These are phyloP conservation scores for Dinothrombium tinctorium DNA, from an alignment of 1,140 invertebrate genomes.

Conservation along the genomic window DNA sequence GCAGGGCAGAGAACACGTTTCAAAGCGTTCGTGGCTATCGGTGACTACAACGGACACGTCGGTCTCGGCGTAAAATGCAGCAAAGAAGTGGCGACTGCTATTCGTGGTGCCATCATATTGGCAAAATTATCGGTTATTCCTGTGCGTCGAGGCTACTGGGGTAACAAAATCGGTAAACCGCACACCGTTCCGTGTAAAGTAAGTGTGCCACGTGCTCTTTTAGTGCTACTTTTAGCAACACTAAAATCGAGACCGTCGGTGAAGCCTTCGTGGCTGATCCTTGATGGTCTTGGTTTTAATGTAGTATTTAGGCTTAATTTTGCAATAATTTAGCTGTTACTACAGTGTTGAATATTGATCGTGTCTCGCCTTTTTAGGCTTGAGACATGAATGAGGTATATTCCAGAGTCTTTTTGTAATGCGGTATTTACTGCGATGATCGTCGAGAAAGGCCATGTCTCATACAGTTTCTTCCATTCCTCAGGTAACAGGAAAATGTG, in stretches of 20 bases:
- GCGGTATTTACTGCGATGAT: constrained; percentile 10
- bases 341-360: constrained; percentile 7
- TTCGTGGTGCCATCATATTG: constrained; percentile 92
- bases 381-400: constrained; percentile 6
- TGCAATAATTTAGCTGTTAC: neutral
- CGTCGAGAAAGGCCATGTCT: constrained; percentile 12
- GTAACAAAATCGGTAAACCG: constrained; percentile 98
- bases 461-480: constrained; percentile 16
- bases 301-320: neutral
- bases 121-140: constrained; percentile 97
- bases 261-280: neutral
- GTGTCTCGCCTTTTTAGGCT: constrained; percentile 2
- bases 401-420: constrained; percentile 12
- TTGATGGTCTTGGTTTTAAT: constrained; percentile 1
- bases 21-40: constrained; percentile 78
- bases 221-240: constrained; percentile 12
- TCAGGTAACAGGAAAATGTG: constrained; percentile 94
- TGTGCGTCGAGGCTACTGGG: constrained; percentile 94
- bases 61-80: constrained; percentile 97
- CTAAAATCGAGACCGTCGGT: neutral
- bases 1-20: constrained; percentile 98
- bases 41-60: constrained; percentile 96
- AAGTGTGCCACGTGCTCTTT: constrained; percentile 3
- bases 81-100: constrained; percentile 99
- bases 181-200: constrained; percentile 99